phyloP scores from a whole-genome alignment of 2,113 vertebrate species.

The Austrofundulus limnaeus region DNA sequence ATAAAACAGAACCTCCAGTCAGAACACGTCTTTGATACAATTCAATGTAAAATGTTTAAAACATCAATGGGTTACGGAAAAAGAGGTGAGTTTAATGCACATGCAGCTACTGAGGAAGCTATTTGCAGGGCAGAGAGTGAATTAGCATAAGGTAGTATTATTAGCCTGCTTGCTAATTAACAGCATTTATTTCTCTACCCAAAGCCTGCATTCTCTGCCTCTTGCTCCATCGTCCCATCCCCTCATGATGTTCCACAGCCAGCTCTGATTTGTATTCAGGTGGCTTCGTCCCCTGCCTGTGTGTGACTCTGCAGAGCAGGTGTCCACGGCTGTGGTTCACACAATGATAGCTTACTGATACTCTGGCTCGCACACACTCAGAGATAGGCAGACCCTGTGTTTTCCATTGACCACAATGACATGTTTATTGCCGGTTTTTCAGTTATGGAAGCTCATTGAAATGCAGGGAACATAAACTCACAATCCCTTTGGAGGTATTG shows the following conservation, averaged over 20 bases:
- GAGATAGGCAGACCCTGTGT: constrained; percentile 31
- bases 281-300: constrained; percentile 55
- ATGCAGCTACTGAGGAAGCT: constrained; percentile 39
- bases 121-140: constrained; percentile 39
- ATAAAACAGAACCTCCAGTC: constrained; percentile 5
- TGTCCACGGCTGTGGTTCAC: constrained; percentile 67
- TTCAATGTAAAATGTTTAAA: constrained; percentile 27
- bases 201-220: constrained; percentile 42
- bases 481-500: constrained; percentile 7
- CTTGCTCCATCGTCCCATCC: constrained; percentile 16
- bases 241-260: constrained; percentile 33
- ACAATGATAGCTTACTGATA: constrained; percentile 73
- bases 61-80: constrained; percentile 35
- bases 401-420: constrained; percentile 36
- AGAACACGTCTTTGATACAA: constrained; percentile 14
- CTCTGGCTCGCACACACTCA: constrained; percentile 48
- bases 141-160: constrained; percentile 34
- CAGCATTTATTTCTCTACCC: constrained; percentile 44
- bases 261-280: constrained; percentile 71
- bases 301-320: constrained; percentile 70
- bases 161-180: constrained; percentile 61
- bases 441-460: constrained; percentile 20
- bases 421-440: constrained; percentile 37
- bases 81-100: constrained; percentile 22
- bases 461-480: constrained; percentile 26